Percentiles rank a stretch among this genome's conserved stretches.
These are phyloP conservation scores for Schizaphis graminum DNA, from an alignment of 2,888 invertebrate genomes.

Conservation along the genomic window DNA sequence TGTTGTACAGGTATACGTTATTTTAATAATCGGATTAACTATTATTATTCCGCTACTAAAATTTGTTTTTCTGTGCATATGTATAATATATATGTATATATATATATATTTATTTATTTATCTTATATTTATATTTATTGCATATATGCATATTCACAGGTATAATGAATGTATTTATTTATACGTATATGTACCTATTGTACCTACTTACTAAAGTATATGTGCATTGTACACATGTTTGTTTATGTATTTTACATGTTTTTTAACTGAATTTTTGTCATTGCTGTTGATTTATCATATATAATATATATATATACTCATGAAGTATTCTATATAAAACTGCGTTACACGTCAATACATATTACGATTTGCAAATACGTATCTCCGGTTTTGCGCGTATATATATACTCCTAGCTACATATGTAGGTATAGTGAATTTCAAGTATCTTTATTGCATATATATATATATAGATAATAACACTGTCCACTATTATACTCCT, in stretches of 20 bases:
- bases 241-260: background rate
- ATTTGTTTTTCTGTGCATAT: background rate
- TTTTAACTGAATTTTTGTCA: constrained; percentile 1
- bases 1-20: background rate
- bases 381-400: constrained; percentile 13
- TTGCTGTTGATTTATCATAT: background rate
- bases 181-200: background rate
- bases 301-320: background rate
- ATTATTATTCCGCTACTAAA: background rate
- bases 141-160: background rate
- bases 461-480: background rate
- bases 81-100: background rate
- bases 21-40: background rate
- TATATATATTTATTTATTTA: background rate
- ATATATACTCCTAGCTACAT: background rate
- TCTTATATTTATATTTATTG: background rate
- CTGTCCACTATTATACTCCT: background rate
- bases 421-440: background rate
- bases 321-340: background rate
- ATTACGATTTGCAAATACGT: background rate
- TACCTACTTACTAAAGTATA: background rate
- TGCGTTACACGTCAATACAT: constrained; percentile 29
- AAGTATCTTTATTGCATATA: background rate
- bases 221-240: background rate
- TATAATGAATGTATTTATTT: background rate